Evolutionary conservation across 2,113 vertebrate species (phyloP).

Genomic region (Amphilophus citrinellus): DNA sequence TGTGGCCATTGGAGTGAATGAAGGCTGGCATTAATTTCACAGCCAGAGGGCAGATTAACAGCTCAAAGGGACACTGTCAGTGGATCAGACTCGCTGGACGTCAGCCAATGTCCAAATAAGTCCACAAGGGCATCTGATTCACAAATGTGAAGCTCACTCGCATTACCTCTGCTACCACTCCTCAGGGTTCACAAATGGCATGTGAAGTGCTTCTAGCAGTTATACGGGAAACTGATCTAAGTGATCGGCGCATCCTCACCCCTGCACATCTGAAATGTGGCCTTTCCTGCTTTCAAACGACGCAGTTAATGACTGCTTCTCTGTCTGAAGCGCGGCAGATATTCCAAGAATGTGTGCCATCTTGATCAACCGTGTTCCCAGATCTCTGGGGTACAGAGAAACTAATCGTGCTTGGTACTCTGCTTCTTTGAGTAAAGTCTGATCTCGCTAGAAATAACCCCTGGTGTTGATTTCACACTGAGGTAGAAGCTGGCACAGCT

Average conservation of each 20-base stretch:
- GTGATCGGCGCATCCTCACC: neutral
- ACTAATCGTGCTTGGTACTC: neutral
- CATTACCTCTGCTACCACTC: constrained; percentile 13
- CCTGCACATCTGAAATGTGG: neutral
- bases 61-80: constrained; percentile 52
- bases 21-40: constrained; percentile 59
- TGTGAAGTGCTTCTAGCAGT: neutral
- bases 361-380: neutral
- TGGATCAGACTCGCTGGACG: constrained; percentile 64
- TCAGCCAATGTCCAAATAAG: constrained; percentile 79
- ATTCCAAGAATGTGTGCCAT: neutral
- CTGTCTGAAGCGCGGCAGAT: neutral
- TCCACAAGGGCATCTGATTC: constrained; percentile 74
- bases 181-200: neutral
- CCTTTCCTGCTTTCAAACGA: neutral
- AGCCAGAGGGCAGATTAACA: constrained; percentile 66
- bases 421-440: constrained; percentile 31
- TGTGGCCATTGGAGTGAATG: constrained; percentile 24
- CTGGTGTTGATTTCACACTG: constrained; percentile 46
- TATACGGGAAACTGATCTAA: neutral
- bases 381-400: neutral
- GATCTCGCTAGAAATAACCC: constrained; percentile 58
- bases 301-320: neutral
- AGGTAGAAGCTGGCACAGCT: constrained; percentile 38
- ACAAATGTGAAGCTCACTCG: constrained; percentile 62